A percentile compares a stretch with the other conserved stretches of the same genome.
phyloP scores from a whole-genome alignment of 2,888 invertebrate genomes.

The Ormia ochracea region DNA sequence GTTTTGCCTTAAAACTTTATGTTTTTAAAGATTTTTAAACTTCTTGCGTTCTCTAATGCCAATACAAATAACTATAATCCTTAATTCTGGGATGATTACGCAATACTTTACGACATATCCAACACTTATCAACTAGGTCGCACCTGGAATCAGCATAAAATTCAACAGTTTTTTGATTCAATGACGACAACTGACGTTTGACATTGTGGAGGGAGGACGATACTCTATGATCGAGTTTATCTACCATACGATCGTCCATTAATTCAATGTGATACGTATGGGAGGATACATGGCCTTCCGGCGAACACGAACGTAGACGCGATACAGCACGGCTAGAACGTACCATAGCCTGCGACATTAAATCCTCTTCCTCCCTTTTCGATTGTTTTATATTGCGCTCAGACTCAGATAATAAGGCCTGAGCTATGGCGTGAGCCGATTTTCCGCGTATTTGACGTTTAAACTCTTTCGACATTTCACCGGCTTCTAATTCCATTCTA shows the following conservation, averaged over 20 bases:
- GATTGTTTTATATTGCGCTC: slow-evolving; percentile 76
- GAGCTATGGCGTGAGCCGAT: slow-evolving; percentile 85
- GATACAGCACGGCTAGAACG: slow-evolving; percentile 73
- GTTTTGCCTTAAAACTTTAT: slow-evolving; percentile 15
- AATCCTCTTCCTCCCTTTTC: slow-evolving; percentile 72
- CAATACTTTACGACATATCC: slow-evolving; percentile 75
- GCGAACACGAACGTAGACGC: slow-evolving; percentile 71
- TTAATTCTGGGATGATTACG: slow-evolving; percentile 74
- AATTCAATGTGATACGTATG: slow-evolving; percentile 74
- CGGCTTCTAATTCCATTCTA: slow-evolving; percentile 78
- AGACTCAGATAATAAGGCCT: slow-evolving; percentile 81
- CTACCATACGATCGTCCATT: slow-evolving; percentile 75
- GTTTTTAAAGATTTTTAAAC: neutral
- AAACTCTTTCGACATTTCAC: slow-evolving; percentile 78
- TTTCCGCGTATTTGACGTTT: slow-evolving; percentile 81
- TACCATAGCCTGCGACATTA: slow-evolving; percentile 70
- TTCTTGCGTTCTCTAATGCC: slow-evolving; percentile 15
- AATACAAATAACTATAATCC: slow-evolving; percentile 72
- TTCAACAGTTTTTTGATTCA: slow-evolving; percentile 75
- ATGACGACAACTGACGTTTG: slow-evolving; percentile 74
- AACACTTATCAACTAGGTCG: slow-evolving; percentile 75
- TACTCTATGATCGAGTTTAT: slow-evolving; percentile 76
- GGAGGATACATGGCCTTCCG: slow-evolving; percentile 65
- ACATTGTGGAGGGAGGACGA: slow-evolving; percentile 76
- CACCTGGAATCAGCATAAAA: slow-evolving; percentile 77